phyloP scores from a whole-genome alignment of 1,140 invertebrate species.

The Calycopis cecrops region DNA sequence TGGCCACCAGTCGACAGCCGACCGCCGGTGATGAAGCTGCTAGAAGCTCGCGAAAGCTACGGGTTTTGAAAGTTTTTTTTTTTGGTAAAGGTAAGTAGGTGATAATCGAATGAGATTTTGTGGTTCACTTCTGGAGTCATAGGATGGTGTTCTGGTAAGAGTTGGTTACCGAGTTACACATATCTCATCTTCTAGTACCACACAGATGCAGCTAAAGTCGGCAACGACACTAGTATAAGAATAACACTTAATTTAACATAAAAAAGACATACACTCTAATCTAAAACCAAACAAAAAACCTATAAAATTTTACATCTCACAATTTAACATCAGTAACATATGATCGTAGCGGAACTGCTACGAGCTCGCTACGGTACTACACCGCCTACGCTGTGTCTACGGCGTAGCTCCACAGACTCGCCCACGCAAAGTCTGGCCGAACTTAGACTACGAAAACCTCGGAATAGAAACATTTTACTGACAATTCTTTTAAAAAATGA shows the following conservation, averaged over 20 bases:
- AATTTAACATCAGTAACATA: neutral
- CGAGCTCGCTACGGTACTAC: slow-evolving; percentile 50
- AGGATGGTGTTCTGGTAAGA: neutral
- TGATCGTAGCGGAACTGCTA: slow-evolving; percentile 44
- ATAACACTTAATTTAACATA: neutral
- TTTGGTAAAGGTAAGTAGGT: too few species aligned
- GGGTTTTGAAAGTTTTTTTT: too few species aligned
- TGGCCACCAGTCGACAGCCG: slow-evolving; percentile 54
- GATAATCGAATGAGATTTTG: too few species aligned
- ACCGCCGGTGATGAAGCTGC: slow-evolving; percentile 30
- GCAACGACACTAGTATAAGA: neutral
- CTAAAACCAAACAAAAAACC: neutral
- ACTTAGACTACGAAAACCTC: neutral
- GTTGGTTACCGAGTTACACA: neutral
- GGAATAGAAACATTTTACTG: too few species aligned
- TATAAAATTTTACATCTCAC: neutral
- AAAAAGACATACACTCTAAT: neutral
- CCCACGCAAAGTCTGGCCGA: slow-evolving; percentile 48
- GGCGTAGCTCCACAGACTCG: slow-evolving; percentile 67
- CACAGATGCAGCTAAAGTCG: too few species aligned
- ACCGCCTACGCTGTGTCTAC: slow-evolving; percentile 60
- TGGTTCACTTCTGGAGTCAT: too few species aligned
- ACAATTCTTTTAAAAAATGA: too few species aligned
- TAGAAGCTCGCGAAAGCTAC: neutral
- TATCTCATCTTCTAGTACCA: neutral